A percentile compares a stretch with the other conserved stretches of the same genome.
These are phyloP conservation scores for Caracal caracal DNA, from an alignment of 2,113 vertebrate species.

Conservation along the genomic window DNA sequence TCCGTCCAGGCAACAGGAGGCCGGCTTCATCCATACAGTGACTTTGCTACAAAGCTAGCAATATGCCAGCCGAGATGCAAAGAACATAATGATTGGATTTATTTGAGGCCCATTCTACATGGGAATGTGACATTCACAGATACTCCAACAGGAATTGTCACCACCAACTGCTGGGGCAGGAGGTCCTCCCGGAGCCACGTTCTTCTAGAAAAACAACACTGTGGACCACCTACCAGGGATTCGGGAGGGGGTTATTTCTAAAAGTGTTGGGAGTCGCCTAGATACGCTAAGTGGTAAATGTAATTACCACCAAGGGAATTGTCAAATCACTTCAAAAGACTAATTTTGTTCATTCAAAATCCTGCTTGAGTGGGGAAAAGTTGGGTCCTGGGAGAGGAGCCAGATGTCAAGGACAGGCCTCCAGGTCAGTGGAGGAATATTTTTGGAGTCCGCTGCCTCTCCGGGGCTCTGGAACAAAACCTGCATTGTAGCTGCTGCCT, in stretches of 20 bases:
- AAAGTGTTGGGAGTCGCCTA: background rate
- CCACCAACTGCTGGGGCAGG: too few relatives aligned
- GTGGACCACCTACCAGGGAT: background rate
- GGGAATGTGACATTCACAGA: background rate
- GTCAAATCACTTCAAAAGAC: background rate
- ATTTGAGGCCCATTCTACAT: background rate
- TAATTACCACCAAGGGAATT: background rate
- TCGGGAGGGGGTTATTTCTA: background rate
- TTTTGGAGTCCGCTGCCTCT: background rate
- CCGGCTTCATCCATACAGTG: background rate
- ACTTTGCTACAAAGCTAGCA: background rate
- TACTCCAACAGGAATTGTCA: background rate
- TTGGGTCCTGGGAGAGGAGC: background rate
- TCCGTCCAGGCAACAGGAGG: background rate
- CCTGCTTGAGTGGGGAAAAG: too few relatives aligned
- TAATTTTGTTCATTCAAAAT: background rate
- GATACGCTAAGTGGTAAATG: background rate
- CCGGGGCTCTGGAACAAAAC: background rate
- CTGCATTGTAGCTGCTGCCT: background rate
- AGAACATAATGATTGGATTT: fast-evolving
- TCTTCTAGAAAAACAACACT: background rate
- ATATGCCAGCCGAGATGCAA: background rate
- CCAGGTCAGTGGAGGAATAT: background rate
- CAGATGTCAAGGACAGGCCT: background rate
- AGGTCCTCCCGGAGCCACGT: background rate